Conservation (phyloP, 2,113 vertebrate genomes). For the Chloropsis cyanopogon region DNA sequence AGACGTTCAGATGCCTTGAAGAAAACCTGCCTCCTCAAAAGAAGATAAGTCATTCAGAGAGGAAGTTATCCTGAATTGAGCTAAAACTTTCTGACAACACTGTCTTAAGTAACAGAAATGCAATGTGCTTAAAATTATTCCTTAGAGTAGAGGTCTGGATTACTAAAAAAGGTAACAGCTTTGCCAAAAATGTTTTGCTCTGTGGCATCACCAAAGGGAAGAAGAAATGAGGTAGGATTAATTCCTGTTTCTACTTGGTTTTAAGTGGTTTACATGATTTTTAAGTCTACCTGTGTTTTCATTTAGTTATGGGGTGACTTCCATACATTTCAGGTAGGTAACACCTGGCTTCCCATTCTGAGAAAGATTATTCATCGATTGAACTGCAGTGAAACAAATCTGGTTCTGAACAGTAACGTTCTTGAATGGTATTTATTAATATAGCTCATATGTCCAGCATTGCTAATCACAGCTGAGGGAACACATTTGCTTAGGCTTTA, state of each 20-base stretch:
- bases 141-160: background rate
- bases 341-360: background rate
- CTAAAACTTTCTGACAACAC: background rate
- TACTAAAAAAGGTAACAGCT: background rate
- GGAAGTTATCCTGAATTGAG: background rate
- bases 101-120: background rate
- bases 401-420: background rate
- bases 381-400: background rate
- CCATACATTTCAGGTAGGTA: background rate
- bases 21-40: background rate
- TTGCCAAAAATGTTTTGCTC: background rate
- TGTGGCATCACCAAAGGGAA: slow-evolving; percentile 19
- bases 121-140: background rate
- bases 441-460: background rate
- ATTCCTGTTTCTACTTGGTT: background rate
- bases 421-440: background rate
- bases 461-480: background rate
- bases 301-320: background rate
- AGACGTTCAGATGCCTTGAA: slow-evolving; percentile 2
- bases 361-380: background rate
- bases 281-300: background rate
- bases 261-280: background rate
- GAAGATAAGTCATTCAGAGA: background rate
- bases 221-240: background rate
- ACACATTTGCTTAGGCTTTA: background rate